Evolutionary conservation across 2,888 invertebrate genomes (phyloP).

Genomic region (Nemapogon koenigi): DNA sequence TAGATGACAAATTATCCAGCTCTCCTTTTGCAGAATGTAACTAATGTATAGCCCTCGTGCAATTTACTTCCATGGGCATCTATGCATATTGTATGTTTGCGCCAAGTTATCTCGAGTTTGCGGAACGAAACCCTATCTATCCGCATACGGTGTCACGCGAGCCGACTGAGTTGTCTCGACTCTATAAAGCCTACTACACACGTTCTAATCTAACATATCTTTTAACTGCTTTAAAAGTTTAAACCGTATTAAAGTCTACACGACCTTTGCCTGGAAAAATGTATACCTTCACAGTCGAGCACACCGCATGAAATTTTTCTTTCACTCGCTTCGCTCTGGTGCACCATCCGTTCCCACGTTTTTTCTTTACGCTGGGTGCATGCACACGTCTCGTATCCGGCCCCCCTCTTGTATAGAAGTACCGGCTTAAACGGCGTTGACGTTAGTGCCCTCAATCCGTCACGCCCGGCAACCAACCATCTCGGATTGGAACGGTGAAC

Average conservation of each 20-base stretch:
- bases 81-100: too few species aligned
- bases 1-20: too few species aligned
- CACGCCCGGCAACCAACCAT: constrained; percentile 24
- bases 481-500: too few species aligned
- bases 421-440: constrained; percentile 12
- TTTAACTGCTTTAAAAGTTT: too few species aligned
- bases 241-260: too few species aligned
- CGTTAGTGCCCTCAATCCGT: constrained; percentile 20
- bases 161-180: constrained; percentile 35
- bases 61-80: too few species aligned
- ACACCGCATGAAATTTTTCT: constrained; percentile 7
- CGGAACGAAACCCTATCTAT: constrained; percentile 61
- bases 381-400: constrained; percentile 13
- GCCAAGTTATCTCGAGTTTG: constrained; percentile 57
- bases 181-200: too few species aligned
- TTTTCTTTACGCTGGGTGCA: constrained; percentile 13
- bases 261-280: too few species aligned
- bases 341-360: constrained; percentile 26
- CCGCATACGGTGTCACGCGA: constrained; percentile 42
- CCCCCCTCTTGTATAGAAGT: constrained; percentile 13
- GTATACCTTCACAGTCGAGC: constrained; percentile 1
- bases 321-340: constrained; percentile 15
- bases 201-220: too few species aligned
- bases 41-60: too few species aligned
- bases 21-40: too few species aligned